These are phyloP conservation scores for Hyaena hyaena DNA, from an alignment of 2,113 vertebrate genomes.

Conservation along the genomic window DNA sequence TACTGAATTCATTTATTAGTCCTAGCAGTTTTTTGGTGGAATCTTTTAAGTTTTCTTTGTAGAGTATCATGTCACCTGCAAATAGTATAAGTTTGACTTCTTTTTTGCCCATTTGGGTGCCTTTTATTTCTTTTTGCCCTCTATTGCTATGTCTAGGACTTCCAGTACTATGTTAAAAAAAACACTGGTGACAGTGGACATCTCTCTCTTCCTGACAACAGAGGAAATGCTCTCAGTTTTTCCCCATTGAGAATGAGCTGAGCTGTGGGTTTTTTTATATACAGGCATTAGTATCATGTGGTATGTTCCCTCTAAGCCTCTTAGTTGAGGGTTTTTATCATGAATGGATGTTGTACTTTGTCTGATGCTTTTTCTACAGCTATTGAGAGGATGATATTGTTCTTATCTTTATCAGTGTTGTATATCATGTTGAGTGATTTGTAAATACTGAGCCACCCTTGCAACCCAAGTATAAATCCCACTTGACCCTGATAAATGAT, in stretches of 20 bases:
- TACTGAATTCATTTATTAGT: background rate
- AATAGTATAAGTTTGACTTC: background rate
- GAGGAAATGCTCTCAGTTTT: background rate
- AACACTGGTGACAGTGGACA: background rate
- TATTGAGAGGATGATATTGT: background rate
- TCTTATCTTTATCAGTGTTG: background rate
- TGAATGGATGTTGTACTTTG: background rate
- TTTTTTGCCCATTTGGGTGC: background rate
- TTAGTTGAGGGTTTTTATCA: background rate
- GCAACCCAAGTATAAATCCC: background rate
- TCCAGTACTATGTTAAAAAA: background rate
- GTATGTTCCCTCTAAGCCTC: background rate
- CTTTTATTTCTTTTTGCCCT: background rate
- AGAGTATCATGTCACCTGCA: background rate
- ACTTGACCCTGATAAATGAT: background rate
- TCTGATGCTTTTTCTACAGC: background rate
- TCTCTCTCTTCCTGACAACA: background rate
- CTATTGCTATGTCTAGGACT: background rate
- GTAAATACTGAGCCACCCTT: background rate
- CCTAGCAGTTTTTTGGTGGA: background rate
- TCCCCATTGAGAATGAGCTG: background rate
- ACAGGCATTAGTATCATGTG: background rate
- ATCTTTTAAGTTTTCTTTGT: background rate
- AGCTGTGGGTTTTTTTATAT: background rate
- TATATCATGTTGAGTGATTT: background rate